These are phyloP conservation scores for Drosophila cardini DNA, from an alignment of 1,140 invertebrate species.

Conservation along the genomic window DNA sequence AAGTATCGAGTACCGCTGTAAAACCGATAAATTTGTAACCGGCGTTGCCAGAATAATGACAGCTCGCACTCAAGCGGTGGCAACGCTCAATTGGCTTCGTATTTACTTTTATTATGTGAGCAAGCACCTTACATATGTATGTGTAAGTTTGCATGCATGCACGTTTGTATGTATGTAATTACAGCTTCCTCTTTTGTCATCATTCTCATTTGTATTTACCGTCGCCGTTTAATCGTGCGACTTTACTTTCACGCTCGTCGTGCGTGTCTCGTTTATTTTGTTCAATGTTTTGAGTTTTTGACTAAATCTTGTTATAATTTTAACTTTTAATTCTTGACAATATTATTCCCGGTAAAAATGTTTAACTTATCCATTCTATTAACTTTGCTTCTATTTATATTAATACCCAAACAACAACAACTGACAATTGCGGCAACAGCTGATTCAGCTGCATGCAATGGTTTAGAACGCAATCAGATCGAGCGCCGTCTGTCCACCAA, in stretches of 20 bases:
- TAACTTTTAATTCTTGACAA: constrained; percentile 48
- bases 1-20: background rate
- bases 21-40: background rate
- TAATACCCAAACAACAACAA: constrained; percentile 28
- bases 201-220: constrained; percentile 30
- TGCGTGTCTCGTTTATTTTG: constrained; percentile 23
- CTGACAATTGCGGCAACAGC: constrained; percentile 9
- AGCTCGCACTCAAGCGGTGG: background rate
- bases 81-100: constrained; percentile 11
- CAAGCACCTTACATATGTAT: background rate
- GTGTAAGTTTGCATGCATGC: background rate
- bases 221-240: constrained; percentile 12
- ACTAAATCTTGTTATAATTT: constrained; percentile 16
- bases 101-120: constrained; percentile 1
- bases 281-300: constrained; percentile 58
- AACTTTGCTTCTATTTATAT: constrained; percentile 27
- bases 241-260: constrained; percentile 15
- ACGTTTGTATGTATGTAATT: constrained; percentile 13
- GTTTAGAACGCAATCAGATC: constrained; percentile 53
- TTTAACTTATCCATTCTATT: constrained; percentile 29
- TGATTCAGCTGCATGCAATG: constrained; percentile 44
- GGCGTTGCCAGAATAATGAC: background rate
- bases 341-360: constrained; percentile 56
- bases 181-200: constrained; percentile 28
- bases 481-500: constrained; percentile 86